phyloP scores from a whole-genome alignment of 2,113 vertebrate species.

The Corydoras sp. region DNA sequence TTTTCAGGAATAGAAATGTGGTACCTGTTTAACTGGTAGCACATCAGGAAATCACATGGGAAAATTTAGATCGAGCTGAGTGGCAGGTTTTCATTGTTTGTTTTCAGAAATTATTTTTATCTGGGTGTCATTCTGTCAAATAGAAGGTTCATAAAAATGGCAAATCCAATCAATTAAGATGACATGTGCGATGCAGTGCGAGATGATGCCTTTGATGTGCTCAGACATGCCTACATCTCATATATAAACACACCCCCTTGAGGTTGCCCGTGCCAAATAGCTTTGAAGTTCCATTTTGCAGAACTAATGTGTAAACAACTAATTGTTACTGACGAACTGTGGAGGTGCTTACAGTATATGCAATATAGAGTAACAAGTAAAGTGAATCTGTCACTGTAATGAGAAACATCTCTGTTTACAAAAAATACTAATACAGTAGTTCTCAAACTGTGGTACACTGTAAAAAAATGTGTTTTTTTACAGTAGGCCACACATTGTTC shows the following conservation, averaged over 20 bases:
- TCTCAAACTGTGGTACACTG: too few species aligned
- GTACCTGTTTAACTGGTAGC: neutral
- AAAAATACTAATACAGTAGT: too few species aligned
- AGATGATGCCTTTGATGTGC: constrained; percentile 17
- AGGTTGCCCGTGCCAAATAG: too few species aligned
- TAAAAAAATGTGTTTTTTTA: too few species aligned
- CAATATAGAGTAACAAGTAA: too few species aligned
- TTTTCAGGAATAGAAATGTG: neutral
- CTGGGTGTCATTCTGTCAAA: constrained; percentile 19
- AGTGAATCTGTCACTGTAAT: too few species aligned
- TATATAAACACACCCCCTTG: constrained; percentile 28
- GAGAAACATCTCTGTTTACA: too few species aligned
- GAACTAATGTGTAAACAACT: too few species aligned
- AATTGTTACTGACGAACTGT: too few species aligned
- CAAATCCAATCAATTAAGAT: constrained; percentile 21
- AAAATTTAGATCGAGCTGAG: neutral
- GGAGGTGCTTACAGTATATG: too few species aligned
- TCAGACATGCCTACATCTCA: constrained; percentile 18
- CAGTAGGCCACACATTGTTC: too few species aligned
- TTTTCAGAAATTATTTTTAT: constrained; percentile 3
- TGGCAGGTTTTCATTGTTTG: neutral
- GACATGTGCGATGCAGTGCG: constrained; percentile 10
- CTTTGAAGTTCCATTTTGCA: too few species aligned
- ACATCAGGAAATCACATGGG: neutral
- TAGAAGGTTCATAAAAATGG: constrained; percentile 1